These are phyloP conservation scores for Trinectes maculatus DNA, from an alignment of 2,113 vertebrate species.

Conservation along the genomic window DNA sequence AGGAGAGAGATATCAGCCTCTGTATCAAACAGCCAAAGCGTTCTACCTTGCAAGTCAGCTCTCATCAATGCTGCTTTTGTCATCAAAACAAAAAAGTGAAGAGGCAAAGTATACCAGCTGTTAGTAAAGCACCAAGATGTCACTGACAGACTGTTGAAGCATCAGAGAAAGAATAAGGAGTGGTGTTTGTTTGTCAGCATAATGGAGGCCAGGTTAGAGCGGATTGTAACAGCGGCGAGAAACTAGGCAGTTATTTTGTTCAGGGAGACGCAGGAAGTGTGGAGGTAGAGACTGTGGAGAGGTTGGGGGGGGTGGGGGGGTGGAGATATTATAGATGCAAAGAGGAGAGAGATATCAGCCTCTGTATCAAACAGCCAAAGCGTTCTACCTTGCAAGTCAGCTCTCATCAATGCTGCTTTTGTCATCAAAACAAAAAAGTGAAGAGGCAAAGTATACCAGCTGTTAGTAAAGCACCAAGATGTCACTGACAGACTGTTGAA, in stretches of 20 bases:
- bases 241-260: conserved; percentile 46
- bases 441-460: conserved; percentile 94
- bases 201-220: conserved; percentile 59
- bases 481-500: conserved; percentile 77
- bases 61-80: conserved; percentile 99
- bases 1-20: conserved; percentile 86
- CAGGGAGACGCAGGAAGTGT: conserved; percentile 43
- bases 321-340: conserved; percentile 48
- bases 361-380: conserved; percentile 87
- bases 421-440: conserved; percentile 89
- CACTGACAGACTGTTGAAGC: conserved; percentile 73
- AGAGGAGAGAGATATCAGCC: conserved; percentile 83
- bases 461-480: conserved; percentile 93
- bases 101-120: conserved; percentile 94
- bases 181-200: conserved; percentile 45
- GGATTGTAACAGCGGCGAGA: conserved; percentile 4
- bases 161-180: conserved; percentile 16
- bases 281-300: conserved; percentile 30
- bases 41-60: conserved; percentile 99
- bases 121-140: conserved; percentile 93
- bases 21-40: conserved; percentile 88
- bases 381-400: conserved; percentile 99
- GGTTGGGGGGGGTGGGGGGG: conserved; percentile 51
- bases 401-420: conserved; percentile 99
- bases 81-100: conserved; percentile 89